These are phyloP conservation scores for Excalfactoria chinensis DNA, from an alignment of 2,113 vertebrate species.

Conservation along the genomic window DNA sequence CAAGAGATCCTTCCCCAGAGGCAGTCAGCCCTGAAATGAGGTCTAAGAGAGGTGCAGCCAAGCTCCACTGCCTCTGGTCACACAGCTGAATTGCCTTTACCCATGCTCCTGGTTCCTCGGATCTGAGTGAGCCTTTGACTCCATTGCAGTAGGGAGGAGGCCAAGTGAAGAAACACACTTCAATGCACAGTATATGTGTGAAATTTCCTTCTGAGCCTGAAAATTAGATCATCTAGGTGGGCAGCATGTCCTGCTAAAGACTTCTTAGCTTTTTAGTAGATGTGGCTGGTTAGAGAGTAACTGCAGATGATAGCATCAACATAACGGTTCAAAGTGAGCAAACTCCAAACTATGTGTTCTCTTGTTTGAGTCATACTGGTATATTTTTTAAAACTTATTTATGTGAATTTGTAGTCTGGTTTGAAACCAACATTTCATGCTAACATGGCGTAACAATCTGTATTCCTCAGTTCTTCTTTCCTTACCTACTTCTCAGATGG, in stretches of 20 bases:
- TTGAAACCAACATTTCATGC: not conserved
- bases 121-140: not conserved
- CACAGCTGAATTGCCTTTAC: too few relatives aligned
- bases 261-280: not conserved
- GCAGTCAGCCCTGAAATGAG: too few relatives aligned
- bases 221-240: not conserved
- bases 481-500: not conserved
- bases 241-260: not conserved
- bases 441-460: not conserved
- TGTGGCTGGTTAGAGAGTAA: not conserved
- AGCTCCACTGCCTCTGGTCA: too few relatives aligned
- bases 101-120: not conserved
- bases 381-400: not conserved
- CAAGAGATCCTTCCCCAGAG: too few relatives aligned
- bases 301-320: not conserved
- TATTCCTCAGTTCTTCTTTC: not conserved
- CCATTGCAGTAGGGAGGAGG: not conserved
- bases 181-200: not conserved
- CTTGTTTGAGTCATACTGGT: not conserved
- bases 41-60: too few relatives aligned
- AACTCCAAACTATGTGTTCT: accelerated
- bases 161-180: not conserved
- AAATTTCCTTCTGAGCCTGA: not conserved
- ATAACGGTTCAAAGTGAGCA: not conserved
- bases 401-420: not conserved